Base-by-base conservation (phyloP, 2,797 vertebrate species). In the Hybognathus amarus region DNA sequence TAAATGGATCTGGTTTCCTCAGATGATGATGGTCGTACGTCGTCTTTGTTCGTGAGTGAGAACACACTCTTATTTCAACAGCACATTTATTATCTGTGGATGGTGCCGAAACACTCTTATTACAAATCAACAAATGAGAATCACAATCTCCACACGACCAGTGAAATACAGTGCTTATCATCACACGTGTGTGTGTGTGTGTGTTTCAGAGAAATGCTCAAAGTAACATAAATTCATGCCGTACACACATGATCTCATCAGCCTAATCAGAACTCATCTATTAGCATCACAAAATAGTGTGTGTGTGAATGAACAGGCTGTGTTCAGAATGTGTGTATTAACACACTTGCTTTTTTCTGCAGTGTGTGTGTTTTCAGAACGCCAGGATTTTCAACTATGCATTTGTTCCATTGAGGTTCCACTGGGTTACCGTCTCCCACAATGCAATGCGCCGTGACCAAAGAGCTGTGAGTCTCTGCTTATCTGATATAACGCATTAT, bases 1-100 rank as follows among this genome's bases (percentile, higher is more conserved):
- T 93, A 93, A 94, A 94, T 89, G 86, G 90, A 87, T 92, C 87
- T 93, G 88, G 70, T 88, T 82, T 74, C 89, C 70, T 47, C 52
- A 70, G 66, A 24, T 15, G 12, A 33, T 33, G 30, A 3, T 33
- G 30, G 30, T 33, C 30, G n/a, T 77, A n/a, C 56, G 7, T 70
- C 33, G 36, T 36, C 36, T 36, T 15, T 40, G 54, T 52, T 54
- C 4, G 2, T 40, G 10, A 50, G 13, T 10, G 27, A 27, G 47
- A 40, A 69, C 54, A 15, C 9, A 36, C 20, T 27, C 12, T 61
- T 13, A 15, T 54, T 24, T 22, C 82, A 80, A n/a, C 84, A 74
- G 76, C 73, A 61, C 68, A 71, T 85, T 88, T 64, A 80, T 71
- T 69, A 5, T 42, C 3, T 15, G 50, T 36, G 10, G 3, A 42